Evolutionary conservation across 2,888 invertebrate genomes (phyloP), one percentile per base, ranked within the genome.

Genomic region (Mesorhabditis spiculigera): DNA sequence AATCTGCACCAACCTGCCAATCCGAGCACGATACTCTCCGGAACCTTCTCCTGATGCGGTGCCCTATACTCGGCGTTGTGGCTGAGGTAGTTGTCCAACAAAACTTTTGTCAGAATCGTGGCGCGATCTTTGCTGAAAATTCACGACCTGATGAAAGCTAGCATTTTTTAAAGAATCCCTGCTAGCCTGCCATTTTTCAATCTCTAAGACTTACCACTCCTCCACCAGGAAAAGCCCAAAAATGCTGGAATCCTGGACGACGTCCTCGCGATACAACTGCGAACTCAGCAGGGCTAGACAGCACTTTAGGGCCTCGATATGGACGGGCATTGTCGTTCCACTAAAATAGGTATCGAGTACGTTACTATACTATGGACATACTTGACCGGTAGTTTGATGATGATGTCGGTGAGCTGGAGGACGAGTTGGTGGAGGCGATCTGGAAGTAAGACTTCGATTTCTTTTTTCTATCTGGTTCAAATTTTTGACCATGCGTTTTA

Each of bases 21-120:
- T 74, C 93, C 93, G 77, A 94, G 90, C n/a, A 95, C 92, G 77
- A 94, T 88, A 78, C 93, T 93, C 67, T 93, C 92, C 0, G 91
- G 91, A 1, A 90, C 89, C 67, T 89, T 89, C 43, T 75, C 74
- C n/a, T 73, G 64, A 65, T 61, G 68, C 0, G 71, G 71, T 43
- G 77, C 68, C 13, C 69, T 69, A 50, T 80, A 73, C 45, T 79
- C 78, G 5, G 69, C 75, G 67, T 76, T 81, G 73, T 88, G 87
- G 45, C 85, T 81, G 6, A 87, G 79, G 74, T 85, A 88, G 74
- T 88, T 87, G 70, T 85, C 77, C 64, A 88, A 77, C 63, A 88
- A 79, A 0, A 86, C 80, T 70, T 87, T 86, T 69, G 87, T 86
- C 74, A 88, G 75, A 16, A 85, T 71, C 5, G 77, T 74, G 5